These are phyloP conservation scores for Graphium colonna DNA, from an alignment of 2,888 invertebrate species.

Conservation along the genomic window DNA sequence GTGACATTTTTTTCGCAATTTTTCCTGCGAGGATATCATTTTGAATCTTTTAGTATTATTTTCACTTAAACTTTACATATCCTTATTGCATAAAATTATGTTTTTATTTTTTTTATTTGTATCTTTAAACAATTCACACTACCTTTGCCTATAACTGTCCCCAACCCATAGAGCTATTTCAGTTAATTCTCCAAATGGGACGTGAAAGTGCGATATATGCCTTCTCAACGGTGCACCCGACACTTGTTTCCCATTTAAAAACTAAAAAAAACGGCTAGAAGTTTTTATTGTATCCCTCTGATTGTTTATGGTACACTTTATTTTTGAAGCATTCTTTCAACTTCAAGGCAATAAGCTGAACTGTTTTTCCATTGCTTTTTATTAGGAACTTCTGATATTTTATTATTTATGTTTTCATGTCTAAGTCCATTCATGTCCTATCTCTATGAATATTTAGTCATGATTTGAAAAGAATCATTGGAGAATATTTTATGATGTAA, in stretches of 20 bases:
- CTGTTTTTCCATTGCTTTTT: too few species aligned
- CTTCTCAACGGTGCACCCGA: constrained; percentile 50
- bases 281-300: constrained; percentile 3
- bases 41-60: neutral
- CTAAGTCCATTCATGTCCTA: too few species aligned
- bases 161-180: constrained; percentile 54
- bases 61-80: neutral
- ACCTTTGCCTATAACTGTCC: constrained; percentile 39
- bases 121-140: neutral
- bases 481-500: too few species aligned
- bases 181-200: constrained; percentile 75
- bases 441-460: too few species aligned
- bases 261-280: constrained; percentile 21
- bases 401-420: too few species aligned
- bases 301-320: neutral
- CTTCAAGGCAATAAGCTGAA: too few species aligned
- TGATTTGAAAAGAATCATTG: too few species aligned
- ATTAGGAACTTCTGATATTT: too few species aligned
- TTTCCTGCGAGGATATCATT: neutral
- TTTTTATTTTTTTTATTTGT: neutral
- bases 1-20: neutral
- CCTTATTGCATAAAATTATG: neutral
- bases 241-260: constrained; percentile 46
- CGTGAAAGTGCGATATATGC: constrained; percentile 67
- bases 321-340: neutral